Conservation (phyloP, 2,797 vertebrate species). For the Xiphorhynchus erythropygius region DNA sequence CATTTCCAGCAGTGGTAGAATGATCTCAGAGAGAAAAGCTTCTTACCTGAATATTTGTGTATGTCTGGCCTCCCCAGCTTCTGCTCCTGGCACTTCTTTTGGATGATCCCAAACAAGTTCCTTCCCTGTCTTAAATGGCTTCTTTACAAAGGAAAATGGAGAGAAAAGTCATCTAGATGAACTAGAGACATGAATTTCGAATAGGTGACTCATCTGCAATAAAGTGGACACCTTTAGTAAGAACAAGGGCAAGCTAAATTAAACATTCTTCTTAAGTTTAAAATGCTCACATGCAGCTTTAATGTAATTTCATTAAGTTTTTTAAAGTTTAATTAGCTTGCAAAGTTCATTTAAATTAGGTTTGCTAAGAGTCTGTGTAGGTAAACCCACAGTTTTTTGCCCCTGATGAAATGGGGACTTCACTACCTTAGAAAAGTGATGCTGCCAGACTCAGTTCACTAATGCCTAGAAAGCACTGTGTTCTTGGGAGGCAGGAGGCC, state of each 20-base stretch:
- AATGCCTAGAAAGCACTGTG: not conserved
- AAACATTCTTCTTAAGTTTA: not conserved
- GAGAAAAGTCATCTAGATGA: not conserved
- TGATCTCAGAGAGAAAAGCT: not conserved
- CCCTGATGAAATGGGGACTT: not conserved
- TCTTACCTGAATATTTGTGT: not conserved
- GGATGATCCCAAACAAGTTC: not conserved
- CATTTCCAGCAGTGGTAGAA: not conserved
- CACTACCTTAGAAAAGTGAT: not conserved
- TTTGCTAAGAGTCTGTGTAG: not conserved
- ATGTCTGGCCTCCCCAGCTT: not conserved
- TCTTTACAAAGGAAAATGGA: not conserved
- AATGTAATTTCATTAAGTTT: not conserved
- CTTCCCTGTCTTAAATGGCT: not conserved
- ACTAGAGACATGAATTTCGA: not conserved
- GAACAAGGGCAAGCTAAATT: not conserved
- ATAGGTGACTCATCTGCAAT: not conserved
- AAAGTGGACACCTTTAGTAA: not conserved
- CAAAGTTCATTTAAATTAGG: not conserved
- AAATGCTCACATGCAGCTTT: not conserved
- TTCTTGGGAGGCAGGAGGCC: not conserved
- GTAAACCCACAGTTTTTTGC: not conserved
- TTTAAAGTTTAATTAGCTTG: not conserved
- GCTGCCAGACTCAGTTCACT: not conserved
- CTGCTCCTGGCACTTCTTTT: not conserved